A percentile compares a stretch with the other conserved stretches of the same genome.
Evolutionary conservation across 2,113 vertebrate species (phyloP).

Genomic region (Actinemys pallida): DNA sequence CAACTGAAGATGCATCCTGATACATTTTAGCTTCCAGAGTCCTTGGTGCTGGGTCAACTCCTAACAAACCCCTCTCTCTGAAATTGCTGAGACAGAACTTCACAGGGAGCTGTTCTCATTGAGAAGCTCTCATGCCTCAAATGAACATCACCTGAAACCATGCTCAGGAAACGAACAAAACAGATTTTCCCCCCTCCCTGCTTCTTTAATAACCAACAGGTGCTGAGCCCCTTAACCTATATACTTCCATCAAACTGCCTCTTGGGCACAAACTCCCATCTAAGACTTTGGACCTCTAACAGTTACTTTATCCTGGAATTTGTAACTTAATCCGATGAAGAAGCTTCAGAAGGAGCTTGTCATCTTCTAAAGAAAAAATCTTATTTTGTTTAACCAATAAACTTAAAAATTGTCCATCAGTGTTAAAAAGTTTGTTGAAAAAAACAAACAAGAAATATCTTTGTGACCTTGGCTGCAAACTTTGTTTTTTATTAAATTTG

Average conservation of each 20-base stretch:
- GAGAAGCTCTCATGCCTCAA: constrained; percentile 12
- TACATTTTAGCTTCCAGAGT: neutral
- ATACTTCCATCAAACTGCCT: constrained; percentile 60
- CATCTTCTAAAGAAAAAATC: neutral
- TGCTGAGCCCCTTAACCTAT: constrained; percentile 71
- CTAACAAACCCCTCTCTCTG: constrained; percentile 10
- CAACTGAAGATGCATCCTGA: rapidly evolving
- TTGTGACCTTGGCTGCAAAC: constrained; percentile 65
- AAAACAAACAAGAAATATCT: constrained; percentile 48
- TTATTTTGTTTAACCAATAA: constrained; percentile 59
- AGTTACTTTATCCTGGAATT: constrained; percentile 62
- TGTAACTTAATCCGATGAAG: constrained; percentile 57
- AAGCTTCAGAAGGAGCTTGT: constrained; percentile 37
- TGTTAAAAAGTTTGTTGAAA: constrained; percentile 69
- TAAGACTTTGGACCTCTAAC: constrained; percentile 31
- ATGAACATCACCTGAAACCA: neutral
- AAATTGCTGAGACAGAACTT: constrained; percentile 12
- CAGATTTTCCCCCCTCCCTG: neutral
- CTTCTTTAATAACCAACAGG: constrained; percentile 77
- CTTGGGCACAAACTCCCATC: constrained; percentile 44
- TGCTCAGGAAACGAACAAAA: constrained; percentile 56
- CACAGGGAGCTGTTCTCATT: constrained; percentile 14
- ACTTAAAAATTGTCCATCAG: constrained; percentile 59
- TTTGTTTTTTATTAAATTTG: constrained; percentile 72
- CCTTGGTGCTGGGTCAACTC: constrained; percentile 10